phyloP scores from a whole-genome alignment of 2,113 vertebrate genomes.

The Chroicocephalus ridibundus region DNA sequence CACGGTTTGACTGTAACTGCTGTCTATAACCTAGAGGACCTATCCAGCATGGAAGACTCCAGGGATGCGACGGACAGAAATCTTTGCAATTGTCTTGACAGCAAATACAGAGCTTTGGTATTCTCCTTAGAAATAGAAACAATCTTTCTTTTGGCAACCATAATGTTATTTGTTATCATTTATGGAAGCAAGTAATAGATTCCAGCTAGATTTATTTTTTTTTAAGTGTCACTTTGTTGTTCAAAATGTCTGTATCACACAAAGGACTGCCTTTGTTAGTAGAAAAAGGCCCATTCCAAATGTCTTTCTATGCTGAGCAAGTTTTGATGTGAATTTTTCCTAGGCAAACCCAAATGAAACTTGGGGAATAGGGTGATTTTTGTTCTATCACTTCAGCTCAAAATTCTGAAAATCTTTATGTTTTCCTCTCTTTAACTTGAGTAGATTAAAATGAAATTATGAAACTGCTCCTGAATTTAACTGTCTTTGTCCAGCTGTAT shows the following conservation, averaged over 20 bases:
- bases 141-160: not conserved
- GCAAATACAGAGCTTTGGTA: not conserved
- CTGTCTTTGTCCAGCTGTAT: not conserved
- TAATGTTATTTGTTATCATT: not conserved
- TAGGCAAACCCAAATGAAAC: not conserved
- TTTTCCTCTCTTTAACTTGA: not conserved
- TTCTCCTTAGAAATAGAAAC: not conserved
- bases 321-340: not conserved
- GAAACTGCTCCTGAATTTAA: not conserved
- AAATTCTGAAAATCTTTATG: not conserved
- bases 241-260: not conserved
- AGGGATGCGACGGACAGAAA: not conserved
- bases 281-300: not conserved
- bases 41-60: not conserved
- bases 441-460: not conserved
- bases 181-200: not conserved
- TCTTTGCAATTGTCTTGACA: not conserved
- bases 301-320: not conserved
- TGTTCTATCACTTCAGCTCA: not conserved
- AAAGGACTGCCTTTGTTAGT: not conserved
- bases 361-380: not conserved
- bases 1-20: not conserved
- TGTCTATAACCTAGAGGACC: not conserved
- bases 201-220: not conserved
- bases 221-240: not conserved